phyloP scores from a whole-genome alignment of 2,113 vertebrate genomes.

The Mionectes macconnelli region DNA sequence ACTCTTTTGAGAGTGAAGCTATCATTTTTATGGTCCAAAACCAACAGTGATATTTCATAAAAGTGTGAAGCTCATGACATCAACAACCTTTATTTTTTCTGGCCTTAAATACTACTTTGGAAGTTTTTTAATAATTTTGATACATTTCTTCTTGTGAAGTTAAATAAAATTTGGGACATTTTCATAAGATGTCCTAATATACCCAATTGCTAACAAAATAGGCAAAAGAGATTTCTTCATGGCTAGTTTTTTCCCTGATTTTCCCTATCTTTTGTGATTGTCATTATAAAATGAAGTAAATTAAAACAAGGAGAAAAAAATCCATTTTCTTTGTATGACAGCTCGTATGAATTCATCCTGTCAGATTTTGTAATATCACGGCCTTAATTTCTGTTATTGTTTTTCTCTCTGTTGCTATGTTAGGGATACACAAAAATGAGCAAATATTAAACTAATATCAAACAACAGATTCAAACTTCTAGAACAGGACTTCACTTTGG shows the following conservation, averaged over 20 bases:
- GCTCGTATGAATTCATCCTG: background rate
- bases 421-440: background rate
- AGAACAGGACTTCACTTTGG: background rate
- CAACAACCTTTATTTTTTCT: background rate
- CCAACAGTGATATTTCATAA: slow-evolving; percentile 15
- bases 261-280: background rate
- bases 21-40: slow-evolving; percentile 11
- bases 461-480: background rate
- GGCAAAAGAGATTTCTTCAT: background rate
- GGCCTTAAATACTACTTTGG: background rate
- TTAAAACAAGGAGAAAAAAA: background rate
- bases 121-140: background rate
- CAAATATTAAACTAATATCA: background rate
- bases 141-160: background rate
- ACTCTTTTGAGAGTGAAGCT: background rate
- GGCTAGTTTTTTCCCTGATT: background rate
- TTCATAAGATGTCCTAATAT: background rate
- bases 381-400: background rate
- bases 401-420: background rate
- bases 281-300: background rate
- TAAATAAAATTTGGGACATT: background rate
- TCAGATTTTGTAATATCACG: background rate
- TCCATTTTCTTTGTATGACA: background rate
- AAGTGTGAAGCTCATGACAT: background rate
- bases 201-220: background rate